phyloP scores from a whole-genome alignment of 2,113 vertebrate species.

The Tetraodon nigroviridis region DNA sequence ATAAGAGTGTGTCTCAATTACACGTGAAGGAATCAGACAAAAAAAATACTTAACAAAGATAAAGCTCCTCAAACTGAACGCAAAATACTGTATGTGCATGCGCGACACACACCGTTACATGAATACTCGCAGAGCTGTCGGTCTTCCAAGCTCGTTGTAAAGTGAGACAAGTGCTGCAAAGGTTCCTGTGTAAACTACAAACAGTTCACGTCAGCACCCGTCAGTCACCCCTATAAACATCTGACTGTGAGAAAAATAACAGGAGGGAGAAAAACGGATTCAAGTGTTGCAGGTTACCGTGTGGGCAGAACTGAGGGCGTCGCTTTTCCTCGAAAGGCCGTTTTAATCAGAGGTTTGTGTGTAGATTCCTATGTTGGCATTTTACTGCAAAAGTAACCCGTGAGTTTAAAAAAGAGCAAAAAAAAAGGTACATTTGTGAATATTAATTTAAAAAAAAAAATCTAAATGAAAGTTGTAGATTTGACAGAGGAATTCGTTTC shows the following conservation, averaged over 20 bases:
- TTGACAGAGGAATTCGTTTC: not conserved
- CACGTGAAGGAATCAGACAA: constrained; percentile 14
- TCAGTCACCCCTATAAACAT: constrained; percentile 40
- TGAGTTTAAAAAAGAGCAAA: too few relatives aligned
- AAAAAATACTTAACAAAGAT: constrained; percentile 42
- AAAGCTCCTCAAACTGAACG: constrained; percentile 58
- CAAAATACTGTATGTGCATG: constrained; percentile 29
- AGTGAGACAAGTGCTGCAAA: constrained; percentile 22
- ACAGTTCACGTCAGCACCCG: not conserved
- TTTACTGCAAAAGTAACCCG: too few relatives aligned
- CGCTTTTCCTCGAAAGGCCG: constrained; percentile 4
- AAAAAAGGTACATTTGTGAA: too few relatives aligned
- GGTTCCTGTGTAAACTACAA: constrained; percentile 21
- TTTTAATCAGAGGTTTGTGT: not conserved
- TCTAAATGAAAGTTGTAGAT: not conserved
- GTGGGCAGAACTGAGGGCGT: constrained; percentile 17
- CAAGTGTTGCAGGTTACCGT: constrained; percentile 65
- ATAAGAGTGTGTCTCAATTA: not conserved
- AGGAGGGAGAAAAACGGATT: constrained; percentile 39
- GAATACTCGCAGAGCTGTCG: constrained; percentile 46
- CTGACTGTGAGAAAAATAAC: constrained; percentile 29
- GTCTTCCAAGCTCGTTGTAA: constrained; percentile 35
- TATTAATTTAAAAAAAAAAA: too few relatives aligned
- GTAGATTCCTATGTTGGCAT: not conserved
- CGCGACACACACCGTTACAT: constrained; percentile 20